phyloP scores from a whole-genome alignment of 2,113 vertebrate species.

The Tor tambroides region DNA sequence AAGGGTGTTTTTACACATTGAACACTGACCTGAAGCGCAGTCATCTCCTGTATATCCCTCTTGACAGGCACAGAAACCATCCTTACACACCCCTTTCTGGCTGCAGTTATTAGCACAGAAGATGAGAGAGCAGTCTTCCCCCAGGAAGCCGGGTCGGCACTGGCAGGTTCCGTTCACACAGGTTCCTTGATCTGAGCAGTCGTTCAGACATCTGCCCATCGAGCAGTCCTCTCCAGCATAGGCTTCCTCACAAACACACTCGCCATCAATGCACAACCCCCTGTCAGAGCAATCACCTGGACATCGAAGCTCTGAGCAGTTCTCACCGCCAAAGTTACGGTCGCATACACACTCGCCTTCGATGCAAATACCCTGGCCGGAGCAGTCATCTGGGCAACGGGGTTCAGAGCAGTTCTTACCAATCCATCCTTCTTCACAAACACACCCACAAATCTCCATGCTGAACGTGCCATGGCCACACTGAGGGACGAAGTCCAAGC shows the following conservation, averaged over 20 bases:
- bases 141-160: slow-evolving; percentile 85
- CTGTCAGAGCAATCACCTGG: slow-evolving; percentile 86
- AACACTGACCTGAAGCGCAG: slow-evolving; percentile 87
- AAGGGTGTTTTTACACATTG: background rate
- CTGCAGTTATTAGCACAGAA: slow-evolving; percentile 91
- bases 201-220: slow-evolving; percentile 84
- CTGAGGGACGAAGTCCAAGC: slow-evolving; percentile 85
- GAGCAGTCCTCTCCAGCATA: slow-evolving; percentile 89
- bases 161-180: slow-evolving; percentile 90
- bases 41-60: slow-evolving; percentile 90
- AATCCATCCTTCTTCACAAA: slow-evolving; percentile 91
- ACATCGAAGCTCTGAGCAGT: slow-evolving; percentile 90
- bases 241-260: slow-evolving; percentile 92
- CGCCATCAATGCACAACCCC: slow-evolving; percentile 90
- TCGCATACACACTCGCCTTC: slow-evolving; percentile 95
- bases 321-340: slow-evolving; percentile 88
- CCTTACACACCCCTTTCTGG: slow-evolving; percentile 84
- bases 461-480: slow-evolving; percentile 97
- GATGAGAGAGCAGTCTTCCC: slow-evolving; percentile 86
- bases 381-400: slow-evolving; percentile 88
- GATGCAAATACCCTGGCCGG: slow-evolving; percentile 87
- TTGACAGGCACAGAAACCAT: slow-evolving; percentile 89
- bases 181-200: slow-evolving; percentile 88
- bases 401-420: slow-evolving; percentile 96
- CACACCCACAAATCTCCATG: slow-evolving; percentile 89